Percentiles rank a stretch among this genome's conserved stretches.
Evolutionary conservation across 1,140 invertebrate genomes (phyloP).

Genomic region (Drosophila melanogaster): DNA sequence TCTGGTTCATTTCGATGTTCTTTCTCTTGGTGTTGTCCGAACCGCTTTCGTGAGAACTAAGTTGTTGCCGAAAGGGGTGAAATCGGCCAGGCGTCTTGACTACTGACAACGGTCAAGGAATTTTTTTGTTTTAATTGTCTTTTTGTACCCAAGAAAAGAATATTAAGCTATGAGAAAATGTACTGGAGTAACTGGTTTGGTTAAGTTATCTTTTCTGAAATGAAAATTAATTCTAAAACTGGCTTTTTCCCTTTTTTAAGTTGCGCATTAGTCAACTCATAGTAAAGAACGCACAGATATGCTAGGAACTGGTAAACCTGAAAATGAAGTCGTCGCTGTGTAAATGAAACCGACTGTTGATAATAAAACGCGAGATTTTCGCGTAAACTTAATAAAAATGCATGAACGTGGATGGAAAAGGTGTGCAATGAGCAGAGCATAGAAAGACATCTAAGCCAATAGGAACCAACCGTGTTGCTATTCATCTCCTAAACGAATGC

Average conservation of each 20-base stretch:
- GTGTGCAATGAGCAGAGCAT: constrained; percentile 4
- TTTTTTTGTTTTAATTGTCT: constrained; percentile 48
- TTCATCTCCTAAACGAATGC: constrained; percentile 25
- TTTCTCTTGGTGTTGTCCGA: neutral
- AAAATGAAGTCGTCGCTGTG: neutral
- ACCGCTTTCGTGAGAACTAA: neutral
- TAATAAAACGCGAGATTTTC: constrained; percentile 13
- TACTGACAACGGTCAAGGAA: constrained; percentile 11
- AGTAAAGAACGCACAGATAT: neutral
- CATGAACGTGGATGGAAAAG: neutral
- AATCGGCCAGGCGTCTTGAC: constrained; percentile 34
- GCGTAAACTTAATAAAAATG: neutral
- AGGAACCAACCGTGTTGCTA: constrained; percentile 27
- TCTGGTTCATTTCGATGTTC: neutral
- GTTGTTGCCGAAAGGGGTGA: constrained; percentile 14
- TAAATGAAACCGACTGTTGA: neutral
- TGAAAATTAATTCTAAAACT: constrained; percentile 31
- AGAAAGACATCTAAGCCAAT: constrained; percentile 48
- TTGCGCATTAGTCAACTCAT: constrained; percentile 1
- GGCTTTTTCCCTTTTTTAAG: constrained; percentile 27
- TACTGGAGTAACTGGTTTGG: constrained; percentile 60
- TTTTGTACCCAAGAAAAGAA: constrained; percentile 55
- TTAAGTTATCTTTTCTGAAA: constrained; percentile 2
- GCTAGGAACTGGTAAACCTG: neutral
- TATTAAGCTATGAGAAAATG: constrained; percentile 53